These are phyloP conservation scores for Chascanopsetta lugubris DNA, from an alignment of 2,113 vertebrate genomes.

Conservation along the genomic window DNA sequence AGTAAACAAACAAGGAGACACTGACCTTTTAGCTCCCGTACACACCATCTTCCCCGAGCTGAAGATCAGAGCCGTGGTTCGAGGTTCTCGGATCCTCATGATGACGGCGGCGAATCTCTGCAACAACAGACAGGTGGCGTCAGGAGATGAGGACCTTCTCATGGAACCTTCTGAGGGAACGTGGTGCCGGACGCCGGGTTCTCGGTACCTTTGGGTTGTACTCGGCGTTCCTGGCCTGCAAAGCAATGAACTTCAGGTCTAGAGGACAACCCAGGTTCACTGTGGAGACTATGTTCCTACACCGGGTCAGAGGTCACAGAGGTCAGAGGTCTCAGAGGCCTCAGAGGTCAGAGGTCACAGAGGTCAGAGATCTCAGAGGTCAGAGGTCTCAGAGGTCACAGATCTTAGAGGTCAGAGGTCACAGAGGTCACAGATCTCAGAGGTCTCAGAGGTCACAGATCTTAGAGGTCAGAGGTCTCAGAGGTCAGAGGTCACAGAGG, in stretches of 20 bases:
- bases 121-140: conserved; percentile 52
- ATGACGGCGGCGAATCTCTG: conserved; percentile 97
- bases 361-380: too few species aligned
- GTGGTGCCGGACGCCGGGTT: not conserved
- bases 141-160: too few species aligned
- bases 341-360: too few species aligned
- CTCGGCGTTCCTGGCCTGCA: conserved; percentile 96
- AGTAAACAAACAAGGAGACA: not conserved
- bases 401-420: too few species aligned
- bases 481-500: too few species aligned
- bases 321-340: too few species aligned
- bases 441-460: too few species aligned
- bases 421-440: too few species aligned
- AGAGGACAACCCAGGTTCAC: conserved; percentile 94
- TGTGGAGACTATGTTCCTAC: conserved; percentile 96
- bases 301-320: not conserved
- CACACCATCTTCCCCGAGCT: conserved; percentile 99
- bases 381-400: too few species aligned
- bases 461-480: too few species aligned
- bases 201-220: conserved; percentile 93
- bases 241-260: conserved; percentile 95
- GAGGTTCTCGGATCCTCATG: conserved; percentile 95
- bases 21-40: conserved; percentile 95
- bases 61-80: conserved; percentile 96
- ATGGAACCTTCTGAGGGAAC: not conserved